phyloP scores from a whole-genome alignment of 2,888 invertebrate species.

The Pyrocoelia pectoralis region DNA sequence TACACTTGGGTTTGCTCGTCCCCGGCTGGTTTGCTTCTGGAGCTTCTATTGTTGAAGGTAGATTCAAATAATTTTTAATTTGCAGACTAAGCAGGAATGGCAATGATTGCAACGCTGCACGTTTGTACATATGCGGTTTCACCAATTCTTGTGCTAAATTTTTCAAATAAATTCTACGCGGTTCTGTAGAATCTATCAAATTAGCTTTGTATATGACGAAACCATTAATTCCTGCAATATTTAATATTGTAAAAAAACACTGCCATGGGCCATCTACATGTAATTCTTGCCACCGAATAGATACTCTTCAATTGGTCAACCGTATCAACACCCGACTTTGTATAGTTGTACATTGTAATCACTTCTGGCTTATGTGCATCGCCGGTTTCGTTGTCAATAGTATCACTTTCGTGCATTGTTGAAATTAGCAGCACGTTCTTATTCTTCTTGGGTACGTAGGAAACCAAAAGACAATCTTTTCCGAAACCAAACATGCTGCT shows the following conservation, averaged over 20 bases:
- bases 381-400: background rate
- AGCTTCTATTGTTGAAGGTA: background rate
- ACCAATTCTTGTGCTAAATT: background rate
- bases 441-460: background rate
- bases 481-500: constrained; percentile 8
- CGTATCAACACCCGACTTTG: background rate
- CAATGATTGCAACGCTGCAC: background rate
- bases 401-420: background rate
- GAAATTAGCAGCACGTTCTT: constrained; percentile 9
- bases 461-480: background rate
- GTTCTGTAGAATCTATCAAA: background rate
- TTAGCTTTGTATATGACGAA: background rate
- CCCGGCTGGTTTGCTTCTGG: background rate
- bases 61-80: background rate
- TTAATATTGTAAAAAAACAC: background rate
- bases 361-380: background rate
- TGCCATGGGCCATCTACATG: background rate
- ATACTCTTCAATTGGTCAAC: background rate
- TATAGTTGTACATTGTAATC: background rate
- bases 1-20: background rate
- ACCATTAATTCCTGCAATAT: background rate
- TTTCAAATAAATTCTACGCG: background rate
- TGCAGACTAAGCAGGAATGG: background rate
- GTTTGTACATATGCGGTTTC: background rate
- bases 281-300: background rate